Conservation (phyloP, 2,113 vertebrate species). For the Mesocricetus auratus region DNA sequence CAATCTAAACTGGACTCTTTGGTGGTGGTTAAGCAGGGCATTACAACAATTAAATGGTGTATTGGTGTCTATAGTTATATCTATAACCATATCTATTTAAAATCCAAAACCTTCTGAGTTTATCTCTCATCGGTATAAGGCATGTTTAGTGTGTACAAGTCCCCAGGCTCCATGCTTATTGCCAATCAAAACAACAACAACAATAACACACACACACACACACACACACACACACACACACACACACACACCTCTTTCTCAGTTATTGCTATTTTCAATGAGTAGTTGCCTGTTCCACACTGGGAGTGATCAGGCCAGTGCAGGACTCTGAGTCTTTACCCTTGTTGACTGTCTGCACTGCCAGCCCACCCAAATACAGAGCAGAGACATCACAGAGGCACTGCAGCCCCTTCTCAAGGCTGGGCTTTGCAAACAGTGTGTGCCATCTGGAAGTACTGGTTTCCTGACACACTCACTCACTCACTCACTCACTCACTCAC, state of each 20-base stretch:
- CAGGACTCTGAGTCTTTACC: no score
- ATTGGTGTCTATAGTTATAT: neutral
- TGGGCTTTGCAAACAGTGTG: neutral
- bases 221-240: neutral
- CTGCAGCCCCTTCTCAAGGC: neutral
- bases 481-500: no score
- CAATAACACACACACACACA: neutral
- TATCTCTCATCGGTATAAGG: neutral
- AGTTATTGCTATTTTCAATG: neutral
- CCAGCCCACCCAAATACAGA: neutral
- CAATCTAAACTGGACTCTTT: neutral
- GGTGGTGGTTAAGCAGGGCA: neutral
- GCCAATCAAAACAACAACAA: neutral
- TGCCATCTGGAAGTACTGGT: neutral
- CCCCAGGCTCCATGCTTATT: neutral
- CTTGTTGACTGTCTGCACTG: fast-evolving
- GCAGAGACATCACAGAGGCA: fast-evolving
- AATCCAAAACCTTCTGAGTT: neutral
- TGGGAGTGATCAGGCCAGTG: fast-evolving
- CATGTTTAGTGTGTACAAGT: neutral
- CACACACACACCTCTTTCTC: neutral
- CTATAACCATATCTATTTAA: neutral
- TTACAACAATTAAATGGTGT: neutral
- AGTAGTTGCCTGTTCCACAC: neutral
- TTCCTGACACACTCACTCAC: no score